Percentiles rank a stretch among this genome's conserved stretches.
phyloP scores from a whole-genome alignment of 2,888 invertebrate genomes.

The Neoaliturus tenellus region DNA sequence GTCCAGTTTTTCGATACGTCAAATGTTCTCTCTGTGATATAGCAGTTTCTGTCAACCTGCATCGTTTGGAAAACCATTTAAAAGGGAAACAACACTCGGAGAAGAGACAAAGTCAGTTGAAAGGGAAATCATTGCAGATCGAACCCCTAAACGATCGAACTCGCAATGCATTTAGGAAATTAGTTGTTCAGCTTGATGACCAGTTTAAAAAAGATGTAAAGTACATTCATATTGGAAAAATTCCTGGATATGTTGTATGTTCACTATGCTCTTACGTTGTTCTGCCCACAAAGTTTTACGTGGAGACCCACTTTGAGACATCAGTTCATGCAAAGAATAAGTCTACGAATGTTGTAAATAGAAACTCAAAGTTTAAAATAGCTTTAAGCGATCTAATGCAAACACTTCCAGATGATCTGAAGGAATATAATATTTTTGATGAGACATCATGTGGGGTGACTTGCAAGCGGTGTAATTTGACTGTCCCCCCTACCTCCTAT shows the following conservation, averaged over 20 bases:
- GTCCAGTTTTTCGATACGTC: background rate
- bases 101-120: background rate
- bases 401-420: background rate
- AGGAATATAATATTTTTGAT: conserved; percentile 1
- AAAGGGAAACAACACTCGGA: background rate
- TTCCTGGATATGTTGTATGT: conserved; percentile 15
- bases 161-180: background rate
- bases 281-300: conserved; percentile 15
- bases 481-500: background rate
- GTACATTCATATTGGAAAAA: conserved; percentile 21
- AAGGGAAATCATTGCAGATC: background rate
- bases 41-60: background rate
- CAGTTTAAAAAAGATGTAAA: conserved; percentile 23
- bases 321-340: background rate
- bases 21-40: conserved; percentile 9
- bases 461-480: background rate
- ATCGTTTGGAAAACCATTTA: conserved; percentile 5
- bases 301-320: background rate
- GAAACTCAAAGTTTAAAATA: background rate
- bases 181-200: background rate
- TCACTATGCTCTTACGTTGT: background rate
- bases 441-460: background rate
- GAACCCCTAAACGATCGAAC: background rate
- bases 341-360: background rate
- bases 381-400: background rate